Evolutionary conservation across 2,888 invertebrate species (phyloP).

Genomic region (Drosophila colorata): DNA sequence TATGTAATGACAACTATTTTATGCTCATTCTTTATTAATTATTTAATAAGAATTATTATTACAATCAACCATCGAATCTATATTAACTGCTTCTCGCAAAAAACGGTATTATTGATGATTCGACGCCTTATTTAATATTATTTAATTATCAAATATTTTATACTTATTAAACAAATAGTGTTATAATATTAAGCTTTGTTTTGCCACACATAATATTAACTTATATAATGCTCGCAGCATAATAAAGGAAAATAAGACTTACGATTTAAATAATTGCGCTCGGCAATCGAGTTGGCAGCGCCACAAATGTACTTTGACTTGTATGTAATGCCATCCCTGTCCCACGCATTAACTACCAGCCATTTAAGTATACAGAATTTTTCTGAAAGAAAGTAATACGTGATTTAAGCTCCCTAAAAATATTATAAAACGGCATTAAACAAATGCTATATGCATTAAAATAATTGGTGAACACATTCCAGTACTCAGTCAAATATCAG

Average conservation of each 20-base stretch:
- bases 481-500: neutral
- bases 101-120: too few relatives aligned
- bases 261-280: constrained; percentile 30
- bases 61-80: too few relatives aligned
- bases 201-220: neutral
- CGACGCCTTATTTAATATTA: too few relatives aligned
- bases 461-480: neutral
- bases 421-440: constrained; percentile 9
- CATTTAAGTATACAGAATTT: constrained; percentile 72
- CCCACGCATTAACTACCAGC: constrained; percentile 5
- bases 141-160: too few relatives aligned
- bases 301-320: neutral
- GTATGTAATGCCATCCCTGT: constrained; percentile 27
- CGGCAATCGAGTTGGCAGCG: constrained; percentile 29
- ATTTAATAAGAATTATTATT: too few relatives aligned
- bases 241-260: neutral
- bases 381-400: constrained; percentile 42
- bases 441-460: neutral
- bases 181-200: too few relatives aligned
- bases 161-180: neutral
- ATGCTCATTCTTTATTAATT: too few relatives aligned
- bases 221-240: too few relatives aligned
- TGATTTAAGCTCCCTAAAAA: constrained; percentile 28
- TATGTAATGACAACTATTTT: neutral
- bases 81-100: too few relatives aligned